Evolutionary conservation across 1,140 invertebrate genomes (phyloP), one percentile per base, ranked within the genome.

Genomic region (Pseudomyrmex cubaensis): DNA sequence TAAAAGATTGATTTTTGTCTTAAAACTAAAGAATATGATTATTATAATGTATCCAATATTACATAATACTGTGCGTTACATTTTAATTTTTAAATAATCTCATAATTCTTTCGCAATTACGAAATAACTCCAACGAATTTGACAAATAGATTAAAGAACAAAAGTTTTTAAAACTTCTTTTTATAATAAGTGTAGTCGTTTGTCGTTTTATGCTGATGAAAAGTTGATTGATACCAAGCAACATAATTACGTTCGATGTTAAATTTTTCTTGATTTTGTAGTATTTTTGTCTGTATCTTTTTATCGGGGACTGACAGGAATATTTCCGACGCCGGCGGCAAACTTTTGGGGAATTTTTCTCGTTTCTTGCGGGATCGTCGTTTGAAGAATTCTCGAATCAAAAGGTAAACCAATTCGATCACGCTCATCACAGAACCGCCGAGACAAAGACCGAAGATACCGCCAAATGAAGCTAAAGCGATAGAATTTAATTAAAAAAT

Each of bases 371-470:
- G 77, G 7, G 12, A 2, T 0, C 46, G 20, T 54, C 3, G 50
- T 13, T n/a, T 78, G 4, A 80, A 22, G 5, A 83, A 12, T 1
- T 88, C 72, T 2, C 7, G 35, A 0, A 15, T 0, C 12, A 82
- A 9, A 10, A 90, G 91, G 67, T 93, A 94, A 48, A 91, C 9
- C 52, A 93, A 73, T 84, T 94, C 93, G 7, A 93, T 88, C 2
- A 93, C 52, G 61, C 92, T 93, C 0, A 93, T 76, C 20, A 93
- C 78, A 2, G 93, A 93, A 22, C 93, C 93, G 4, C 93, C 92
- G 0, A 94, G 70, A 48, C 93, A 94, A 8, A 94, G 84, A 4
- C 93, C 92, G 25, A 94, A 93, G 15, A 94, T 92, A 67, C 93
- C 93, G 1, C 93, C 93, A 57, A 94, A 93, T 1, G 93, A 92